Evolutionary conservation across 2,888 invertebrate genomes (phyloP).

Genomic region (Acronicta aceris): DNA sequence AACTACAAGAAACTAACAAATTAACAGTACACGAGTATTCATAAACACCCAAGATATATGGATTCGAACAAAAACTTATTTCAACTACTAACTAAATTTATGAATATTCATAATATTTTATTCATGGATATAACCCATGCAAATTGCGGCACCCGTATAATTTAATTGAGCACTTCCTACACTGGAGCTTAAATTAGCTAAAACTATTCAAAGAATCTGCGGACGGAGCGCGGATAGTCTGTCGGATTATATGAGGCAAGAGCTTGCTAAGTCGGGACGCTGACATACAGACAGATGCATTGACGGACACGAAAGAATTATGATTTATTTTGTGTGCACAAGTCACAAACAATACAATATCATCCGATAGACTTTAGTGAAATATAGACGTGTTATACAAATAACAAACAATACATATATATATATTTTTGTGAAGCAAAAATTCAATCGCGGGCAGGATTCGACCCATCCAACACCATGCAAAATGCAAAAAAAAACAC

Average conservation of each 20-base stretch:
- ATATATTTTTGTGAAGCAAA: too few relatives aligned
- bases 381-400: too few relatives aligned
- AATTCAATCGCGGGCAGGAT: too few relatives aligned
- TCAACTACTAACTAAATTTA: slow-evolving; percentile 42
- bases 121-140: slow-evolving; percentile 55
- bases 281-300: slow-evolving; percentile 19
- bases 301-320: neutral
- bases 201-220: slow-evolving; percentile 66
- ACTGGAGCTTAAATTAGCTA: slow-evolving; percentile 61
- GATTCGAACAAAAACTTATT: slow-evolving; percentile 43
- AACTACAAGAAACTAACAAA: slow-evolving; percentile 37
- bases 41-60: slow-evolving; percentile 36
- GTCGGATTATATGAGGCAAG: slow-evolving; percentile 21
- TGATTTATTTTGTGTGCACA: neutral
- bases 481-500: too few relatives aligned
- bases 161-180: slow-evolving; percentile 61
- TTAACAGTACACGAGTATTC: slow-evolving; percentile 36
- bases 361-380: too few relatives aligned
- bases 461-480: too few relatives aligned
- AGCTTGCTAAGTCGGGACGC: slow-evolving; percentile 14
- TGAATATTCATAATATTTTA: slow-evolving; percentile 57
- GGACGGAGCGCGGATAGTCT: slow-evolving; percentile 32
- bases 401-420: too few relatives aligned
- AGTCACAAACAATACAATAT: too few relatives aligned
- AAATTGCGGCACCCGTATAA: slow-evolving; percentile 52